Evolutionary conservation across 2,113 vertebrate genomes (phyloP), one percentile per base, ranked within the genome.

Genomic region (Arenaria interpres): DNA sequence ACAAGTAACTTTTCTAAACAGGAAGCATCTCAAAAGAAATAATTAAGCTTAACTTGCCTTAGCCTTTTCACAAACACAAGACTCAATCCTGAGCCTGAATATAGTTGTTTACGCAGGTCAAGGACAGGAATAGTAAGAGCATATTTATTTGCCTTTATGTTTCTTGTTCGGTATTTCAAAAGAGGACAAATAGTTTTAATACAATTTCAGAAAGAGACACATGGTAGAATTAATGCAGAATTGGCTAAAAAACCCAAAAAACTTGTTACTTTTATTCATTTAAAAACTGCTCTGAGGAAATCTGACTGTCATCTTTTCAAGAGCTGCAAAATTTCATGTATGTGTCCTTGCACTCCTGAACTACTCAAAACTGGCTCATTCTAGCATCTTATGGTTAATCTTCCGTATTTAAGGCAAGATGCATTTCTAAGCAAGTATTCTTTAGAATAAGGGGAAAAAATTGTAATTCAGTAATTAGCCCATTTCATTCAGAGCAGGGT

Each of bases 71-170:
- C 39, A 95, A 95, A 84, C 21, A 25, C 12, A 83, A 80, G 73
- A 56, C 48, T 59, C 35, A 72, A 2, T 56, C 46, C 68, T 57
- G 39, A 67, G 59, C 64, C 68, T 83, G 63, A 84, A 60, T 48
- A 85, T 41, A 89, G 45, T 27, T 89, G 43, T 89, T 83, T 85
- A 91, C 75, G 50, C 87, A 95, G 78, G 82, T 88, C 92, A 95
- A 86, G 50, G 79, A 81, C 37, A 86, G 60, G 82, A 88, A 82
- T 3, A 87, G 35, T 41, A 80, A 45, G 56, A 76, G 66, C 20
- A 1, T 18, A 72, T 77, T 91, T 82, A 78, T 32, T 90, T 75
- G 51, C 57, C 92, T 81, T 82, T 72, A 46, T 46, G 32, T 4
- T 92, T 89, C 82, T 69, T 77, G 69, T 51, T 85, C 60, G 80